Percentiles rank a stretch among this genome's conserved stretches.
These are phyloP conservation scores for Phacellophora camtschatica DNA, from an alignment of 30 jellyfish, hydroid and myxozoan genomes.

Conservation along the genomic window DNA sequence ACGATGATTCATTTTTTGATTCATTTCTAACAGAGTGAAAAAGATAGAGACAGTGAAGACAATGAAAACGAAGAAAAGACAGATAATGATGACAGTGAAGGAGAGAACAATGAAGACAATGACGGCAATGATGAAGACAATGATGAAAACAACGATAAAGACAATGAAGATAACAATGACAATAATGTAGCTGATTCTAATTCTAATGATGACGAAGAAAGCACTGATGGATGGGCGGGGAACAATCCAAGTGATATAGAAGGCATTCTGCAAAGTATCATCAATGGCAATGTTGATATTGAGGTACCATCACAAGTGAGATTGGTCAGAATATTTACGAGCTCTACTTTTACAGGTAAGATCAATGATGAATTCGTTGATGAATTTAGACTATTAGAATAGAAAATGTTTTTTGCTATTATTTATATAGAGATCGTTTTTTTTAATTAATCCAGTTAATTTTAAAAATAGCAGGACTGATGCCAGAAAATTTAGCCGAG, in stretches of 20 bases:
- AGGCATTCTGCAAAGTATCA: not conserved
- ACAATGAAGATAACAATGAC: not conserved
- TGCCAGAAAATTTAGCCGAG: too few species aligned
- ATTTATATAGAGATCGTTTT: too few species aligned
- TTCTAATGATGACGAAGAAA: constrained; percentile 3
- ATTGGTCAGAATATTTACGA: constrained; percentile 81
- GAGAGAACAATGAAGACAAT: constrained; percentile 4
- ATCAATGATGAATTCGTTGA: too few species aligned
- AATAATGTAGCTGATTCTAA: not conserved
- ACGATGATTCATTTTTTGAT: too few species aligned
- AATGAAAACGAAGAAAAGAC: constrained; percentile 14
- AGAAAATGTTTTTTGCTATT: too few species aligned
- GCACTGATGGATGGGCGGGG: not conserved
- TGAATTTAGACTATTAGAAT: too few species aligned
- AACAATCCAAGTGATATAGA: not conserved
- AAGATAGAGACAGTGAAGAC: not conserved
- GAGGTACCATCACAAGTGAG: constrained; percentile 82
- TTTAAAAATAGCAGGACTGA: too few species aligned
- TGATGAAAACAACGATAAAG: not conserved
- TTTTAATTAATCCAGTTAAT: too few species aligned
- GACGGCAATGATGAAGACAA: not conserved
- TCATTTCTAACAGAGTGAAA: too few species aligned
- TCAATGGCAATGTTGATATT: constrained; percentile 59
- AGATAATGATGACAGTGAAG: constrained; percentile 1
- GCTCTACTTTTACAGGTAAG: constrained; percentile 97